phyloP scores from a whole-genome alignment of 2,113 vertebrate species.

The Pungitius pungitius region DNA sequence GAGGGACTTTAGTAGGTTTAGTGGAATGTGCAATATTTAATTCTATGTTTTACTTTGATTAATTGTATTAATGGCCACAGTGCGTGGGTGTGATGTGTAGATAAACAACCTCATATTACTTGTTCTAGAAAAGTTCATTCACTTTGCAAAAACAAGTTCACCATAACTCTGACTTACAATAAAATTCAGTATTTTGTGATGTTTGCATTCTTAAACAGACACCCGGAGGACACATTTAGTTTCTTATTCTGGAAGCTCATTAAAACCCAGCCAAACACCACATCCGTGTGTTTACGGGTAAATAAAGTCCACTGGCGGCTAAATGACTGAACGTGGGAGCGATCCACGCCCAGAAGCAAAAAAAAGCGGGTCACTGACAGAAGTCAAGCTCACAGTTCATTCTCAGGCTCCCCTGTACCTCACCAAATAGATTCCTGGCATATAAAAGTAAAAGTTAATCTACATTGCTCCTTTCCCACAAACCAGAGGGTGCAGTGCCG shows the following conservation, averaged over 20 bases:
- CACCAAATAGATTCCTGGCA: background rate
- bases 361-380: background rate
- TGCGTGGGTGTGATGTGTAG: background rate
- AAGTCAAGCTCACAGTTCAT: background rate
- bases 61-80: background rate
- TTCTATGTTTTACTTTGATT: background rate
- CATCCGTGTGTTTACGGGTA: background rate
- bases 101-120: background rate
- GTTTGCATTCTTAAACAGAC: slow-evolving; percentile 5
- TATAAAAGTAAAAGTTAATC: background rate
- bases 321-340: background rate
- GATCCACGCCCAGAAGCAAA: background rate
- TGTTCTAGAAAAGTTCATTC: background rate
- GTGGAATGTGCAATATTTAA: too few relatives aligned
- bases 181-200: background rate
- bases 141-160: background rate
- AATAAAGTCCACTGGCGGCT: slow-evolving; percentile 19
- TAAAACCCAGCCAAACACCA: slow-evolving; percentile 3
- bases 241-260: slow-evolving; percentile 3
- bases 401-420: background rate
- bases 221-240: background rate
- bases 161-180: too few relatives aligned
- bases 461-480: background rate
- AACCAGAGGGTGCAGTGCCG: background rate
- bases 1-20: too few relatives aligned